A percentile compares a stretch with the other conserved stretches of the same genome.
Evolutionary conservation across 2,113 vertebrate genomes (phyloP).

Genomic region (Cynoglossus semilaevis): DNA sequence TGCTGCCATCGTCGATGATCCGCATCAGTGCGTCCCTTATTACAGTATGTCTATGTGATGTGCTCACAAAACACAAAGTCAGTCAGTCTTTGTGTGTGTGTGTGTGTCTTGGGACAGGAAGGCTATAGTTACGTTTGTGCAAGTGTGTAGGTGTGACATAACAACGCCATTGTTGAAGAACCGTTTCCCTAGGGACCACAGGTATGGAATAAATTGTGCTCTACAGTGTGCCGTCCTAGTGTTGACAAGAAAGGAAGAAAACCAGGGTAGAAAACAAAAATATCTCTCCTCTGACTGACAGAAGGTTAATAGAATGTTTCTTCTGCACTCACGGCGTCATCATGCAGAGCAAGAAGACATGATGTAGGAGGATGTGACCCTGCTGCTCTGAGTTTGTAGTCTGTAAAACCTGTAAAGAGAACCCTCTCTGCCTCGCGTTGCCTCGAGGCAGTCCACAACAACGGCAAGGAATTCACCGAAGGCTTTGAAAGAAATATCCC

Average conservation of each 20-base stretch:
- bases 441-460: conserved; percentile 37
- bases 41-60: too few species aligned
- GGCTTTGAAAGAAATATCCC: conserved; percentile 17
- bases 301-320: conserved; percentile 14
- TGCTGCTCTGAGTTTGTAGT: conserved; percentile 20
- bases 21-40: too few species aligned
- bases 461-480: conserved; percentile 42
- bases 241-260: too few species aligned
- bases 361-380: conserved; percentile 41
- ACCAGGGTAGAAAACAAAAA: background rate
- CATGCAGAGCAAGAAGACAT: conserved; percentile 7
- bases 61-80: too few species aligned
- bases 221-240: too few species aligned
- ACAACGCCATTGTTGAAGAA: conserved; percentile 21
- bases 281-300: conserved; percentile 5
- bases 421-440: conserved; percentile 31
- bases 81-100: too few species aligned
- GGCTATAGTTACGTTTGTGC: too few species aligned
- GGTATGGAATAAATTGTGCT: background rate
- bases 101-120: too few species aligned
- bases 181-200: conserved; percentile 12
- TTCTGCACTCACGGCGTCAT: background rate
- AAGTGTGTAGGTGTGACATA: conserved; percentile 37
- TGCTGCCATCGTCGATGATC: too few species aligned
- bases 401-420: conserved; percentile 53